Conservation (phyloP, 1,140 invertebrate genomes). For the Armadillidium nasatum region DNA sequence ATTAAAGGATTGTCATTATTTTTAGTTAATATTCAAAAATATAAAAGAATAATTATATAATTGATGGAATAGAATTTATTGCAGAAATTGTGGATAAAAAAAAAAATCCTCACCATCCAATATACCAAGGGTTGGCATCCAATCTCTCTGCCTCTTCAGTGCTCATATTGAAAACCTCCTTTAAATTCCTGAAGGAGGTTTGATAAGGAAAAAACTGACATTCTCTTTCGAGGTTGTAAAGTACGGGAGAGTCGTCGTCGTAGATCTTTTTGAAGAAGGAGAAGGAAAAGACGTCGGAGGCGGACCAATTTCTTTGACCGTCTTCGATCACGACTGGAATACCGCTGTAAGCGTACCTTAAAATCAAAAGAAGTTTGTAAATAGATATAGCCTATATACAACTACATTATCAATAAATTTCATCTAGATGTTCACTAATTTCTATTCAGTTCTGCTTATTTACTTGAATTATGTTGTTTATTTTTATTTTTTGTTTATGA, state of each 20-base stretch:
- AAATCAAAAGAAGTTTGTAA: too few relatives aligned
- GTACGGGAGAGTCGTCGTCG: constrained; percentile 47
- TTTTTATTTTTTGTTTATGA: too few relatives aligned
- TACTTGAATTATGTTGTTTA: too few relatives aligned
- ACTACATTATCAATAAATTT: too few relatives aligned
- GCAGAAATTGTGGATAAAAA: too few relatives aligned
- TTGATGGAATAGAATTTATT: too few relatives aligned
- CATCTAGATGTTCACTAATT: too few relatives aligned
- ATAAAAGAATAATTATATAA: too few relatives aligned
- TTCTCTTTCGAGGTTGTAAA: constrained; percentile 50
- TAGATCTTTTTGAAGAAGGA: constrained; percentile 76
- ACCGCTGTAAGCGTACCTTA: constrained; percentile 68
- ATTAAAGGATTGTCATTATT: too few relatives aligned
- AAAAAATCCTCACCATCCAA: constrained; percentile 88
- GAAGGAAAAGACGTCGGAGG: constrained; percentile 64
- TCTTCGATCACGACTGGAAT: constrained; percentile 78
- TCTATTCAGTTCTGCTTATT: too few relatives aligned
- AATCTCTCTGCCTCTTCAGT: constrained; percentile 58
- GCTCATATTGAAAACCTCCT: constrained; percentile 74
- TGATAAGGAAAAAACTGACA: constrained; percentile 92
- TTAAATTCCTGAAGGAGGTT: constrained; percentile 70
- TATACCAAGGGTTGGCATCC: constrained; percentile 72
- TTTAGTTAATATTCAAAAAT: too few relatives aligned
- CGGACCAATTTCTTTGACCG: constrained; percentile 71
- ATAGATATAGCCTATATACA: too few relatives aligned